Conservation (phyloP, 2,888 invertebrate species). For the Colostygia pectinataria region DNA sequence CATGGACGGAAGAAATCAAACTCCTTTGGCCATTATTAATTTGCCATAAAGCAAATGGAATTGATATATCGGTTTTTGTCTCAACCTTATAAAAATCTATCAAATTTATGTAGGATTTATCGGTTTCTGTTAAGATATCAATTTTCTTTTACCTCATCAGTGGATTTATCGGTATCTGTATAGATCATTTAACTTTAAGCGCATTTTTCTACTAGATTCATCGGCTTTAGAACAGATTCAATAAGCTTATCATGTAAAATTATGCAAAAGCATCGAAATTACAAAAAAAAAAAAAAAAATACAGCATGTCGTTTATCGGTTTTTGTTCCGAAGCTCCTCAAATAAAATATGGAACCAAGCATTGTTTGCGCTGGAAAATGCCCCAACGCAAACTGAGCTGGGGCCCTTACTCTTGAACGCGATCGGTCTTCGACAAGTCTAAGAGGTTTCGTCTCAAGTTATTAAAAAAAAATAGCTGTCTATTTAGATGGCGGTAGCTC, state of each 20-base stretch:
- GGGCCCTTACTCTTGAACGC: too few species aligned
- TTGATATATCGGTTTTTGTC: constrained; percentile 1
- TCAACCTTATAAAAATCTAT: not conserved
- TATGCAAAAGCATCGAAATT: not conserved
- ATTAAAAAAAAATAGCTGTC: too few species aligned
- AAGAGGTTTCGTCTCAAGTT: too few species aligned
- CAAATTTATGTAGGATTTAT: constrained; percentile 1
- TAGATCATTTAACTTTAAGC: constrained; percentile 1
- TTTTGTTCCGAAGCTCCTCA: not conserved
- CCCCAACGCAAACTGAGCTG: too few species aligned
- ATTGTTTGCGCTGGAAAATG: too few species aligned
- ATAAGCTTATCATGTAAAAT: not conserved
- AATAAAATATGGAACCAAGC: too few species aligned
- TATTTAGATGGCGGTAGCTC: too few species aligned
- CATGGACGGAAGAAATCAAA: constrained; percentile 2
- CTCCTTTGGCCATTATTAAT: constrained; percentile 5
- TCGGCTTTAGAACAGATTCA: not conserved
- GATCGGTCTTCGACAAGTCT: too few species aligned
- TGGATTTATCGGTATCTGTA: not conserved
- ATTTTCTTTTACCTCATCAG: not conserved
- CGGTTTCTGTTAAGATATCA: constrained; percentile 1
- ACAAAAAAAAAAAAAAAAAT: constrained; percentile 1
- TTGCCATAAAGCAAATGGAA: constrained; percentile 5
- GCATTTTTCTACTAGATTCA: constrained; percentile 1
- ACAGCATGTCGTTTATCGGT: not conserved